Conservation (phyloP, 2,113 vertebrate species). For the Alouatta palliata region DNA sequence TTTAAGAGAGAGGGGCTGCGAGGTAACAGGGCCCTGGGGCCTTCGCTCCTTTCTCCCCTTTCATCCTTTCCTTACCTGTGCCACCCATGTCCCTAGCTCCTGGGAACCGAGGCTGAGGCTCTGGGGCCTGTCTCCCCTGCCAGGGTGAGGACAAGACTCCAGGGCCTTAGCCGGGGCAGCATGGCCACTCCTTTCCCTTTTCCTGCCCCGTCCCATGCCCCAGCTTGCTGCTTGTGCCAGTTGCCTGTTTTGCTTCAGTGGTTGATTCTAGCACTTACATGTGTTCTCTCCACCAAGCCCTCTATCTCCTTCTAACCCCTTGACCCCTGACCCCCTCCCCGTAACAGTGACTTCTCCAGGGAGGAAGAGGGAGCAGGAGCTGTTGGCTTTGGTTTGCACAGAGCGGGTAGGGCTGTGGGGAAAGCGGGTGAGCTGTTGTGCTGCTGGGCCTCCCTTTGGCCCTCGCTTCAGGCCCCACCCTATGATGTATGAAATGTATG, state of each 20-base stretch:
- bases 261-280: constrained; percentile 61
- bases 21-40: background rate
- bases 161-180: background rate
- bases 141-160: background rate
- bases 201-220: background rate
- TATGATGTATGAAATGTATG: constrained; percentile 78
- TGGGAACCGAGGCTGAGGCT: background rate
- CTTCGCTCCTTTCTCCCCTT: background rate
- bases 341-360: background rate
- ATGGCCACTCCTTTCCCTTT: background rate
- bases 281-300: background rate
- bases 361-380: constrained; percentile 24
- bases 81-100: background rate
- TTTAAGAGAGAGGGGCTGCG: background rate
- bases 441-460: constrained; percentile 35
- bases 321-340: background rate
- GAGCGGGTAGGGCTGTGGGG: constrained; percentile 31
- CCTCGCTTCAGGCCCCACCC: constrained; percentile 50
- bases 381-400: constrained; percentile 69
- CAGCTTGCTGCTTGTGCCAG: constrained; percentile 65
- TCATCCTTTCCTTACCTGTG: background rate
- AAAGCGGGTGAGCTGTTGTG: background rate
- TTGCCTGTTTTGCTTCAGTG: constrained; percentile 74
- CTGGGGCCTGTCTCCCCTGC: background rate
- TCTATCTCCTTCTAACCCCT: background rate